Evolutionary conservation across 2,113 vertebrate species (phyloP).

Genomic region (Gallinago media): DNA sequence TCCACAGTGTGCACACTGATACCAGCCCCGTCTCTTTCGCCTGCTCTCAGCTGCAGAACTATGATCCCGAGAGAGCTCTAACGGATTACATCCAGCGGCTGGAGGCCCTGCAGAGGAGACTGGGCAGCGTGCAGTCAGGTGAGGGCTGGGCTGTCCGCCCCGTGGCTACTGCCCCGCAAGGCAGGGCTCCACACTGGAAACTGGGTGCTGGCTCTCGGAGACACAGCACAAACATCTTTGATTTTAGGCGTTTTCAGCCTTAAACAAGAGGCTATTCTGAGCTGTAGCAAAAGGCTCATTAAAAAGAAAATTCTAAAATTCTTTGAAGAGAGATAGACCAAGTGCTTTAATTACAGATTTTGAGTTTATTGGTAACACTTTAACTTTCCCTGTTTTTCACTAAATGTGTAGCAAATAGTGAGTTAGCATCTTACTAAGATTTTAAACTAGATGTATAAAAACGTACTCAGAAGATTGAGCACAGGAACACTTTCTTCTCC

Average conservation of each 20-base stretch:
- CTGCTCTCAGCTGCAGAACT: conserved; percentile 93
- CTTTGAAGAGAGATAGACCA: background rate
- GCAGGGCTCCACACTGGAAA: background rate
- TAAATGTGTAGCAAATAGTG: background rate
- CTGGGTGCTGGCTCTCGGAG: background rate
- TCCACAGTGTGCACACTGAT: conserved; percentile 65
- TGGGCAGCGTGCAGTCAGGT: conserved; percentile 93
- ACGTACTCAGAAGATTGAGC: background rate
- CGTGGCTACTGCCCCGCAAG: background rate
- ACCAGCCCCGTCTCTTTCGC: conserved; percentile 79
- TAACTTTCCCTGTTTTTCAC: background rate
- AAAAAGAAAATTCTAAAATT: background rate
- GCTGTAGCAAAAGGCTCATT: background rate
- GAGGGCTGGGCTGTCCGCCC: background rate
- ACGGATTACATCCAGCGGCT: conserved; percentile 94
- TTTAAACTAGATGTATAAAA: background rate
- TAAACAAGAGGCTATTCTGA: background rate
- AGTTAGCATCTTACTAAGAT: background rate
- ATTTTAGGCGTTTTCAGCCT: background rate
- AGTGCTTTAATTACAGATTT: background rate
- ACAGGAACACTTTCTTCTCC: background rate
- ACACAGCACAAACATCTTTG: rapidly evolving
- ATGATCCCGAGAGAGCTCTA: conserved; percentile 93
- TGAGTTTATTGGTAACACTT: background rate
- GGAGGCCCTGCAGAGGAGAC: conserved; percentile 91